Base-by-base conservation (phyloP, 2,113 vertebrate species). In the Lucifuga dentata region DNA sequence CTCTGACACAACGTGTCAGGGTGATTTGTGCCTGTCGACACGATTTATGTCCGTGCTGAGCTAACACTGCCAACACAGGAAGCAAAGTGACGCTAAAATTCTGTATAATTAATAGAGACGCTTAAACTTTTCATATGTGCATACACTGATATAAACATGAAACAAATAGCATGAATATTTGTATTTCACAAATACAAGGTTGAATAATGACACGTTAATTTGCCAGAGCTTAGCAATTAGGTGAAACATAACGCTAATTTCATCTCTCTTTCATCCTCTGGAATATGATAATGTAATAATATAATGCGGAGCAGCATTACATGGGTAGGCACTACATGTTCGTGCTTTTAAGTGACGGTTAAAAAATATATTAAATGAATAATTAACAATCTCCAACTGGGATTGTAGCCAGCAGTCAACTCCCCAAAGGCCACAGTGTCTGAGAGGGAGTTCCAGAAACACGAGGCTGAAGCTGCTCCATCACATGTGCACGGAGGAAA, bases 191-290 rank as follows among this genome's bases (percentile, higher is more conserved):
- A 89, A 84, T 68, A 76, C 63, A 55, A 76, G 86, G 90, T 89
- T 87, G 86, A 83, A 78, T 75, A 84, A 88, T 89, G 86, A 80
- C 85, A 66, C 11, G 68, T 78, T 91, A 73, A 90, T 91, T 90
- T 90, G 82, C 84, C 82, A 75, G 86, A 80, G 68, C 81, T 36
- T 80, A 82, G 88, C 91, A 92, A 92, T 92, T 92, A 93, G 85
- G 59, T 87, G 86, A 83, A 90, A 90, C 88, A 89, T 71, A 78
- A 73, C 38, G 61, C 73, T 86, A 91, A 89, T 88, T 91, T 78
- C 71, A 87, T 88, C 87, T 85, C 66, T 85, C 66, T 53, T 24
- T 11, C n/a, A 57, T 89, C 92, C 88, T 82, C 43, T 63, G 90
- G 87, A 90, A 91, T 72, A 80, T 83, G 83, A 67, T 92, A 89